Evolutionary conservation across 2,113 vertebrate species (phyloP), one percentile per base, ranked within the genome.

Genomic region (Aplodontia rufa): DNA sequence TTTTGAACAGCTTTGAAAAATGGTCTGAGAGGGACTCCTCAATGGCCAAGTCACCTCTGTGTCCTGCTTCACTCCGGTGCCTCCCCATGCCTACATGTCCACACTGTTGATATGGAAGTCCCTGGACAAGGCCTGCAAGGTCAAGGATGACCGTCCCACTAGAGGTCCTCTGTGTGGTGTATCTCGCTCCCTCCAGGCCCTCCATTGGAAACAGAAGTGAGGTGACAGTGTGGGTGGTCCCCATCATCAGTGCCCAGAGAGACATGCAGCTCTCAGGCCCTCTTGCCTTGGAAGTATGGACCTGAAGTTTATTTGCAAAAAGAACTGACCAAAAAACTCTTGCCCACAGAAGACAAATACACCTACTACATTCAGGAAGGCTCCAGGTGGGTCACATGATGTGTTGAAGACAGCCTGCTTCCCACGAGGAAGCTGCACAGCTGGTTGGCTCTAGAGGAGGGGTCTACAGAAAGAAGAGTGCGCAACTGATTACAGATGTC

Each of bases 221-320:
- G 37, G 60, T 26, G 19, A 22, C 24, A 90, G 49, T 22, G 22
- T 8, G 8, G 8, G 22, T 45, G 19, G 3, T 71, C 16, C 47
- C 6, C 11, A 10, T 2, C 22, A 8, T 14, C 22, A 1, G 35
- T 11, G 10, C 42, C 11, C 40, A 4, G 40, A 40, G 28, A 1
- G 11, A n/a, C 28, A 0, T n/a, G 20, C 24, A 14, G 60, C 68
- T 4, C 45, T 2, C 19, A 0, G 40, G 6, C 53, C 3, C 22
- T n/a, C 35, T 51, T 7, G 24, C 19, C 0, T 0, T 2, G 30
- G 49, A 20, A n/a, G 3, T 20, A 9, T 1, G 6, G 40, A 13
- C 3, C 1, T 9, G 49, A 14, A 55, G 12, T 40, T 66, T n/a
- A 58, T n/a, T 10, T 64, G 32, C 66, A 74, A 64, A 42, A 53